Percentiles rank a stretch among this genome's conserved stretches.
phyloP scores from a whole-genome alignment of 2,888 invertebrate species.

The Nebria brevicollis region DNA sequence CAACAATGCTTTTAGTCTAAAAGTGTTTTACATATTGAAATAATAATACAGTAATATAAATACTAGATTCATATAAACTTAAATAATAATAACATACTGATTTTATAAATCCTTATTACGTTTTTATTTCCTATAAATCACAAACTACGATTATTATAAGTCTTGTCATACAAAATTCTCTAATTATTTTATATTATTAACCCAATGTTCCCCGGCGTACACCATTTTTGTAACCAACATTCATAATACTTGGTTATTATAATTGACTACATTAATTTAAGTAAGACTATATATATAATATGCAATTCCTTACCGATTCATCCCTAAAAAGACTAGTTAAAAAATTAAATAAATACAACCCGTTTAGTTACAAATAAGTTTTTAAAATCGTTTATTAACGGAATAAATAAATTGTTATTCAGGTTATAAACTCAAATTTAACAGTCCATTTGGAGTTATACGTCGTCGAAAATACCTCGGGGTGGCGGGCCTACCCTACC shows the following conservation, averaged over 20 bases:
- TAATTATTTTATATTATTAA: constrained; percentile 3
- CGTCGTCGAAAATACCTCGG: constrained; percentile 85
- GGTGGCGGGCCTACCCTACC: constrained; percentile 75
- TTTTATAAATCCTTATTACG: background rate
- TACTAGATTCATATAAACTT: background rate
- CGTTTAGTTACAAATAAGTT: no score
- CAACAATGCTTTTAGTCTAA: background rate
- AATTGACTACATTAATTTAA: no score
- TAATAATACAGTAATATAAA: background rate
- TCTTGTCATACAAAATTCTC: background rate
- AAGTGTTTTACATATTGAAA: background rate
- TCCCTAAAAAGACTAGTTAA: background rate
- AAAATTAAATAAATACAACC: no score
- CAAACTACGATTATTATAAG: background rate
- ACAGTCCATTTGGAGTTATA: constrained; percentile 63
- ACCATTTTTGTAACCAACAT: background rate
- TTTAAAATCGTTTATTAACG: no score
- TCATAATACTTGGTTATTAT: no score
- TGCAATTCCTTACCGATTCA: background rate
- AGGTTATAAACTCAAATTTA: constrained; percentile 18
- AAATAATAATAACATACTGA: background rate
- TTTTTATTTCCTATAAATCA: background rate
- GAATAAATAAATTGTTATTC: background rate
- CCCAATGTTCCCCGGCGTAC: background rate
- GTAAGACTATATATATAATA: no score